Evolutionary conservation across 2,888 invertebrate genomes (phyloP).

Genomic region (Catocala nupta): DNA sequence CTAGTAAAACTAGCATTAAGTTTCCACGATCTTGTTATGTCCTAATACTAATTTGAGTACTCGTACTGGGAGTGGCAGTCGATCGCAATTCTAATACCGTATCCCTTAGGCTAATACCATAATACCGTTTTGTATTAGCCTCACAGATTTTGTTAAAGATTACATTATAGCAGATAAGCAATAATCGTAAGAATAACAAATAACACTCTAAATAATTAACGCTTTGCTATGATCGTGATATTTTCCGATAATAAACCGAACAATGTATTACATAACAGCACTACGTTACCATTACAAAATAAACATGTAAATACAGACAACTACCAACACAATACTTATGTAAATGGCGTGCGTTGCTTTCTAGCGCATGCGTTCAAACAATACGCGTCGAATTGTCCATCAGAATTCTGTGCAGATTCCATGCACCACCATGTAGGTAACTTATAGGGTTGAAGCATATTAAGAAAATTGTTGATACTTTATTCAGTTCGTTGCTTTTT

Average conservation of each 20-base stretch:
- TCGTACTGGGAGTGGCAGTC: too few species aligned
- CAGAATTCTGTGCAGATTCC: conserved; percentile 47
- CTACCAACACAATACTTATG: conserved; percentile 45
- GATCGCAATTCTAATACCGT: too few species aligned
- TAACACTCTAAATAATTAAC: neutral
- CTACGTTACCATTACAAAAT: conserved; percentile 33
- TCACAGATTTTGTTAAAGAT: too few species aligned
- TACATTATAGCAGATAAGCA: too few species aligned
- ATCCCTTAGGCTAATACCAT: too few species aligned
- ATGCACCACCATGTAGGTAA: conserved; percentile 32
- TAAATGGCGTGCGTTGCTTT: conserved; percentile 65
- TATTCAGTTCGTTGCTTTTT: neutral
- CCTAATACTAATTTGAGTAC: too few species aligned
- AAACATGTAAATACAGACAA: conserved; percentile 27
- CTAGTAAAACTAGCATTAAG: too few species aligned
- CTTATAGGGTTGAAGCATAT: conserved; percentile 26
- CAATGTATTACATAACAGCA: conserved; percentile 15
- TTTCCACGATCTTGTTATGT: too few species aligned
- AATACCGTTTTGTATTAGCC: too few species aligned
- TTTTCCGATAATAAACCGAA: neutral
- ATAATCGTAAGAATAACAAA: neutral
- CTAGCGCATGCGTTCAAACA: conserved; percentile 67
- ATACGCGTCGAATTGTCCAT: conserved; percentile 48
- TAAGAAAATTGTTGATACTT: neutral
- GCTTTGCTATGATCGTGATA: neutral